A percentile compares a stretch with the other conserved stretches of the same genome.
Conservation (phyloP, 2,888 invertebrate species). For the Ophioninae sp. region DNA sequence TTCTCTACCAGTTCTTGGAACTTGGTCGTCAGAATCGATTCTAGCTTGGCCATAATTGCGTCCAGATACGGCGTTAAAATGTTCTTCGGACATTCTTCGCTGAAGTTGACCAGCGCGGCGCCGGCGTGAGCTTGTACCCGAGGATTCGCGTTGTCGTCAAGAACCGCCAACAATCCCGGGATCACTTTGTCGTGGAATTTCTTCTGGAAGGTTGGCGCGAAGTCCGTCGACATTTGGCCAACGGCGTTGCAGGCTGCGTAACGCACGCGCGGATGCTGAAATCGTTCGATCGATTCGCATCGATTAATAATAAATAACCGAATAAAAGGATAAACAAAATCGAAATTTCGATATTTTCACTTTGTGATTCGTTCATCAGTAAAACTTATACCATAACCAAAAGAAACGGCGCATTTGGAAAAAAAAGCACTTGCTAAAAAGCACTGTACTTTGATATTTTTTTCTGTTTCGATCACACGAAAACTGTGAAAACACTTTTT, state of each 20-base stretch:
- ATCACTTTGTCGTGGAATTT: conserved; percentile 98
- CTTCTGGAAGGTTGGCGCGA: conserved; percentile 97
- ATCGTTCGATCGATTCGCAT: too few relatives aligned
- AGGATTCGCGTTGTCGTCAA: conserved; percentile 95
- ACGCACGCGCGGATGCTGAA: conserved; percentile 93
- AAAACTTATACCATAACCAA: too few relatives aligned
- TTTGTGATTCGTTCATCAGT: too few relatives aligned
- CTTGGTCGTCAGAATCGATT: conserved; percentile 93
- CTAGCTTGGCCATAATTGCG: conserved; percentile 94
- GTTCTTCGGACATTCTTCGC: conserved; percentile 98
- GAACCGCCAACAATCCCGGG: conserved; percentile 92
- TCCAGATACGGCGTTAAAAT: conserved; percentile 96
- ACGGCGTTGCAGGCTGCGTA: conserved; percentile 99
- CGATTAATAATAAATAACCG: not conserved
- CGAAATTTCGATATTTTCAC: too few relatives aligned
- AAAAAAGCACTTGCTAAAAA: too few relatives aligned
- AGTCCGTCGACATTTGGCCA: conserved; percentile 99
- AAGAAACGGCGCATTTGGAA: too few relatives aligned
- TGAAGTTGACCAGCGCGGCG: conserved; percentile 99
- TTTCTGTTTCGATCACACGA: too few relatives aligned
- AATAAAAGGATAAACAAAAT: too few relatives aligned
- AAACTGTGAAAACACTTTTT: too few relatives aligned
- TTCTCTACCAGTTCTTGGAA: conserved; percentile 97
- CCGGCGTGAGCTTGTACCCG: conserved; percentile 93
- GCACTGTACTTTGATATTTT: too few relatives aligned